Evolutionary conservation across 2,888 invertebrate genomes (phyloP), one percentile per base, ranked within the genome.

Genomic region (Cremastobaeus sp.): DNA sequence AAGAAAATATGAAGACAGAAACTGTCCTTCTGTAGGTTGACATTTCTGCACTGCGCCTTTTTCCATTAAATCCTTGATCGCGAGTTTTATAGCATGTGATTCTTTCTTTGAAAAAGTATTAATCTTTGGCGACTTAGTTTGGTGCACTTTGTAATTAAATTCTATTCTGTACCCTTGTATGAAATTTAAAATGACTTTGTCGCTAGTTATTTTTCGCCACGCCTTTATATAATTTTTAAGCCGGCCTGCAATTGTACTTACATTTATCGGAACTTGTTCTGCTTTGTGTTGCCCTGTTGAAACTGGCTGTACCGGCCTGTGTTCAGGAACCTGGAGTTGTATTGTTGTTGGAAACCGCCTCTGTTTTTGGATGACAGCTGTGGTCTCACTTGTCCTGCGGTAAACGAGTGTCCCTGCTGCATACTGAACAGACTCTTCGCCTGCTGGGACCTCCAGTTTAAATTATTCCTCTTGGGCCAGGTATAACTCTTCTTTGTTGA

Each of bases 1-100:
- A 5, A 70, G 6, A 52, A 66, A 73, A 57, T 62, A 62, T 4
- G 55, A 12, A 1, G 73, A 73, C 3, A 76, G 8, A 41, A 70
- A 73, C 21, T 76, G 69, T n/a, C 30, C 64, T 5, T 50, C 17
- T 8, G 12, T 18, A 0, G 30, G 15, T 21, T 25, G 0, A 34
- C 60, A 65, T 21, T 6, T 9, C 39, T 43, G 6, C 9, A 69
- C 35, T 8, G 55, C 62, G 1, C 71, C 64, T 60, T 59, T 69
- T 8, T 34, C n/a, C 8, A 55, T n/a, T 9, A 73, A 28, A 6
- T 48, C 30, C n/a, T 41, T 14, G 4, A 69, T 41, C 3, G 47
- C 47, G 1, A 34, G 12, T 30, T 30, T 35, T 2, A 43, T 12
- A 21, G 50, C 20, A 21, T 21, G 4, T 8, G 39, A 3, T 50